Conservation (phyloP, 37 sponge, comb jelly and placozoan genomes). For the Theonella swinhoei region DNA sequence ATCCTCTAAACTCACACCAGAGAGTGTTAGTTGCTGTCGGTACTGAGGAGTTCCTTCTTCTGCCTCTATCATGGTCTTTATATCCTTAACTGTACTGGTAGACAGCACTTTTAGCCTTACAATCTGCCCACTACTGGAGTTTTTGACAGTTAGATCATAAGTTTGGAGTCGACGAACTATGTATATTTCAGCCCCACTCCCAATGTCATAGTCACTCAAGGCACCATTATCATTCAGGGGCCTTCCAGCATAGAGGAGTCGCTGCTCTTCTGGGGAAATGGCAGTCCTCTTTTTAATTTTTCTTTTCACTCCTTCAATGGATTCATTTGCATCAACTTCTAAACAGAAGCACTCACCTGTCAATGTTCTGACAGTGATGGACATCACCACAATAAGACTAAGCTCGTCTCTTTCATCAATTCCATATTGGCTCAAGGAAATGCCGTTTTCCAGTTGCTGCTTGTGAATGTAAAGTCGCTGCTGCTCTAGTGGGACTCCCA, state of each 20-base stretch:
- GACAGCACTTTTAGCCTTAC: not conserved
- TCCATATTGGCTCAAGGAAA: no score
- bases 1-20: not conserved
- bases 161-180: not conserved
- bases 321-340: not conserved
- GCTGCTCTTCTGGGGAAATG: not conserved
- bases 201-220: not conserved
- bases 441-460: no score
- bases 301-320: not conserved
- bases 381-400: not conserved
- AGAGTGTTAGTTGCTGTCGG: not conserved
- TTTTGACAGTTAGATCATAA: not conserved
- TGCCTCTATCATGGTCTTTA: not conserved
- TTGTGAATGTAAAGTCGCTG: no score
- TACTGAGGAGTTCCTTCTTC: not conserved
- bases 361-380: not conserved
- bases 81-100: not conserved
- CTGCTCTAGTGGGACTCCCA: no score
- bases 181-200: not conserved
- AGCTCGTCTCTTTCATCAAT: no score
- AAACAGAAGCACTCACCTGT: not conserved
- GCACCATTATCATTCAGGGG: not conserved
- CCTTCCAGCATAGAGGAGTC: not conserved
- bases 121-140: not conserved
- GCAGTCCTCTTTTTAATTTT: not conserved